Conservation (phyloP, 2,888 invertebrate genomes). For the Strigamia crassipes region DNA sequence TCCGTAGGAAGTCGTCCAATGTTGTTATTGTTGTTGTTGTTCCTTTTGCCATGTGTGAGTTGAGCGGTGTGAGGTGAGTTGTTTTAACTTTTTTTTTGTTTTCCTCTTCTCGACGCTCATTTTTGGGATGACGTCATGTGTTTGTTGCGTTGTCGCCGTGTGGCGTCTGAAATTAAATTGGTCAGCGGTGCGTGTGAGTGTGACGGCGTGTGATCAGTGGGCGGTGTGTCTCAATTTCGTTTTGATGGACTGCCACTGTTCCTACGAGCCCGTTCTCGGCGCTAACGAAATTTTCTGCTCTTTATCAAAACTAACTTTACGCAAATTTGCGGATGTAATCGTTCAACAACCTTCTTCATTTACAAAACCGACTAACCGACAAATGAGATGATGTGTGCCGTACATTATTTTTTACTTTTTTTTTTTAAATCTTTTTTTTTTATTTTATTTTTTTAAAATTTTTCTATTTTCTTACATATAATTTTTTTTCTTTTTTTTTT, state of each 20-base stretch:
- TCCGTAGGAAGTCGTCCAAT: slow-evolving; percentile 9
- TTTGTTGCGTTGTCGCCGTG: slow-evolving; percentile 37
- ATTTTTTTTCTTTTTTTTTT: background rate
- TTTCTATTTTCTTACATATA: too few species aligned
- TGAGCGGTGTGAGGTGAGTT: slow-evolving; percentile 34
- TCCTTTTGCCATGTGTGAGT: slow-evolving; percentile 40
- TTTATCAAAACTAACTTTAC: slow-evolving; percentile 35
- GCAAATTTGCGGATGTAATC: slow-evolving; percentile 27
- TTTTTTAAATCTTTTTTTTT: too few species aligned
- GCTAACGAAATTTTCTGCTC: slow-evolving; percentile 40
- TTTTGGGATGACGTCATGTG: slow-evolving; percentile 20
- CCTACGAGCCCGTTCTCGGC: background rate
- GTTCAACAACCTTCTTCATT: background rate
- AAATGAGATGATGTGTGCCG: background rate
- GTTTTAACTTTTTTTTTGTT: background rate
- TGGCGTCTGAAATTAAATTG: slow-evolving; percentile 42
- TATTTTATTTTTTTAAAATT: background rate
- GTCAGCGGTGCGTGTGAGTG: slow-evolving; percentile 39
- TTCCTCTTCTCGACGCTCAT: background rate
- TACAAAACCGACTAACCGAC: background rate
- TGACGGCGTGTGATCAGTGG: slow-evolving; percentile 39
- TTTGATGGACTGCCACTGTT: slow-evolving; percentile 40
- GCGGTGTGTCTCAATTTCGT: slow-evolving; percentile 42
- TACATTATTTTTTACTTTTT: too few species aligned
- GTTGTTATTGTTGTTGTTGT: slow-evolving; percentile 41